A percentile compares a stretch with the other conserved stretches of the same genome.
phyloP scores from a whole-genome alignment of 2,888 invertebrate species.

The Tuta absoluta region DNA sequence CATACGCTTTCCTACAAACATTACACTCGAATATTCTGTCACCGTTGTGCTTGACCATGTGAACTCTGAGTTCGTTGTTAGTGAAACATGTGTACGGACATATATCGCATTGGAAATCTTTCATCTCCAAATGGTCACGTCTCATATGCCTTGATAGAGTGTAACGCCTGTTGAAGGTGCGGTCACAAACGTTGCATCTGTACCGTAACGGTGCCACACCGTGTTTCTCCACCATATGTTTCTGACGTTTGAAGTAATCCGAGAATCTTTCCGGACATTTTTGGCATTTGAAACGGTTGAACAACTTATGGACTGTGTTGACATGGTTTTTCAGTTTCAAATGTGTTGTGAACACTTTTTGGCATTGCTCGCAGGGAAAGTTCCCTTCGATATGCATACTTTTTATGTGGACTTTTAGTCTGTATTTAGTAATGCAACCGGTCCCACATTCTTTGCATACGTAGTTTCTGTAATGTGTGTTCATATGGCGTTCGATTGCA shows the following conservation, averaged over 20 bases:
- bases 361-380: conserved; percentile 59
- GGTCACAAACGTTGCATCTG: conserved; percentile 64
- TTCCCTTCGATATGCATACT: conserved; percentile 55
- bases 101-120: conserved; percentile 50
- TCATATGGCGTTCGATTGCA: conserved; percentile 70
- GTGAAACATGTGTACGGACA: conserved; percentile 63
- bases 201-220: conserved; percentile 58
- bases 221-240: conserved; percentile 62
- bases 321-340: conserved; percentile 62
- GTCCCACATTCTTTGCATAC: conserved; percentile 67
- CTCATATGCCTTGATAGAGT: conserved; percentile 63
- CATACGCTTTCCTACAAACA: conserved; percentile 68
- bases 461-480: conserved; percentile 66
- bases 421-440: conserved; percentile 64
- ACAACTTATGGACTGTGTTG: conserved; percentile 56
- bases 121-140: conserved; percentile 60
- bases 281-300: conserved; percentile 62
- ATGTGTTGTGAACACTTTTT: conserved; percentile 54
- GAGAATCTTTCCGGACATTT: conserved; percentile 62
- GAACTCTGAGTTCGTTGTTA: conserved; percentile 58
- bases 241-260: conserved; percentile 62
- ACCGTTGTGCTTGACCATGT: conserved; percentile 64
- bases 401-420: conserved; percentile 61
- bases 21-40: conserved; percentile 61
- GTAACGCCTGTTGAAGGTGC: conserved; percentile 52